Evolutionary conservation across 2,888 invertebrate species (phyloP).

Genomic region (Meloe dianella): DNA sequence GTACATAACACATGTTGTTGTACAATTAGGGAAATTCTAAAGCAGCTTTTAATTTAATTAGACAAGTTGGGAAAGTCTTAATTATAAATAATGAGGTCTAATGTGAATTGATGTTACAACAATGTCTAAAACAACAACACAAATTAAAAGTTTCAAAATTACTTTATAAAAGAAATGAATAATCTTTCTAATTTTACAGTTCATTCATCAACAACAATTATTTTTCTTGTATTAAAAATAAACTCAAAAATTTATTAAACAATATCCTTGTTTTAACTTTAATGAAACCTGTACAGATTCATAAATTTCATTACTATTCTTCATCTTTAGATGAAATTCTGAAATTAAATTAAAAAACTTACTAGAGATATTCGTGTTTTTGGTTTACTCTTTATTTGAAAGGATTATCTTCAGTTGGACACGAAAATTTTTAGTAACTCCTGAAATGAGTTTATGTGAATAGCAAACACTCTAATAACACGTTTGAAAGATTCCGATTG

Average conservation of each 20-base stretch:
- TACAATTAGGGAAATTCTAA: conserved; percentile 38
- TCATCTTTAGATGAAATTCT: neutral
- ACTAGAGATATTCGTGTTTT: too few relatives aligned
- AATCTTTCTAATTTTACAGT: neutral
- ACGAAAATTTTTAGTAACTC: too few relatives aligned
- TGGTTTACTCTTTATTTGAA: too few relatives aligned
- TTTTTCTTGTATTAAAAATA: neutral
- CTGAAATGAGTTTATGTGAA: too few relatives aligned
- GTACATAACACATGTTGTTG: conserved; percentile 41
- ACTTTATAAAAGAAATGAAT: neutral
- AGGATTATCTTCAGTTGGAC: too few relatives aligned
- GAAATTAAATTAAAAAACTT: neutral
- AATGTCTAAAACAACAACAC: conserved; percentile 23
- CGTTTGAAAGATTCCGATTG: too few relatives aligned
- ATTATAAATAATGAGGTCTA: conserved; percentile 46
- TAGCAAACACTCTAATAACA: too few relatives aligned
- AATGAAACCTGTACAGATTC: neutral
- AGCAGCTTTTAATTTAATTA: conserved; percentile 47
- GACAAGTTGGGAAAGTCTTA: conserved; percentile 45
- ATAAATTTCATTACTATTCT: neutral
- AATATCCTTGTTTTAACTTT: too few relatives aligned
- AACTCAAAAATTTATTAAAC: too few relatives aligned
- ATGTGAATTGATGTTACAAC: conserved; percentile 37
- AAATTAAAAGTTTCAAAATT: conserved; percentile 19
- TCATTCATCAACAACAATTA: conserved; percentile 2